A percentile compares a stretch with the other conserved stretches of the same genome.
Evolutionary conservation across 2,888 invertebrate species (phyloP).

Genomic region (Timandra comae): DNA sequence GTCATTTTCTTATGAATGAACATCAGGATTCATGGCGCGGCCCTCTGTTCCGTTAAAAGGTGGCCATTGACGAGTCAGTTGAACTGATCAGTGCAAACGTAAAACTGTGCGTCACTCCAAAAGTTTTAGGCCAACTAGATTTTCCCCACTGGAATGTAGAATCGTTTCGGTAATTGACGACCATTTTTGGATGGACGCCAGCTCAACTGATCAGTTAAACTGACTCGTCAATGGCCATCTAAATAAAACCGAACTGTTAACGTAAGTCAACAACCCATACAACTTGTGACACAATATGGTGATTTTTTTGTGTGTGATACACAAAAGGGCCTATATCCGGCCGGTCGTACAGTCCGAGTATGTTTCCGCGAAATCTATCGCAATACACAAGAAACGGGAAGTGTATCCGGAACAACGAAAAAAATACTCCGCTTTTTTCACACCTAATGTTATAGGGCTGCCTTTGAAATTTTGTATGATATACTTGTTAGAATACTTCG

Average conservation of each 20-base stretch:
- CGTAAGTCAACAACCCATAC: conserved; percentile 63
- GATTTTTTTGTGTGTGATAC: conserved; percentile 49
- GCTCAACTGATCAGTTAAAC: too few species aligned
- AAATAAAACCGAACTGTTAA: conserved; percentile 35
- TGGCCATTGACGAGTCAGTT: too few species aligned
- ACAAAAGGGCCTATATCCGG: conserved; percentile 73
- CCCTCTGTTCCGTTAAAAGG: conserved; percentile 41
- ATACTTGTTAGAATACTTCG: too few species aligned
- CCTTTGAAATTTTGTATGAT: too few species aligned
- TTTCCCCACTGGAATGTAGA: too few species aligned
- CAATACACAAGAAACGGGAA: conserved; percentile 70
- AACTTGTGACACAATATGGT: conserved; percentile 33
- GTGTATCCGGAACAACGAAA: conserved; percentile 71
- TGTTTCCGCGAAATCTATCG: conserved; percentile 69
- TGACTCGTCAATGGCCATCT: too few species aligned
- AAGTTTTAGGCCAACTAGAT: too few species aligned
- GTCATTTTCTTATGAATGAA: conserved; percentile 37
- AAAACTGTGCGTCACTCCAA: too few species aligned
- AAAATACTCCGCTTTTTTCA: conserved; percentile 51
- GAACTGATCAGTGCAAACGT: too few species aligned
- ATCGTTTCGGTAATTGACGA: too few species aligned
- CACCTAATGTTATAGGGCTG: conserved; percentile 45
- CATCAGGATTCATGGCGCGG: conserved; percentile 43
- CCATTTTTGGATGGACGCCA: too few species aligned
- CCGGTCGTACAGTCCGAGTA: conserved; percentile 42